These are phyloP conservation scores for Thymelicus lineola DNA, from an alignment of 2,888 invertebrate species.

Conservation along the genomic window DNA sequence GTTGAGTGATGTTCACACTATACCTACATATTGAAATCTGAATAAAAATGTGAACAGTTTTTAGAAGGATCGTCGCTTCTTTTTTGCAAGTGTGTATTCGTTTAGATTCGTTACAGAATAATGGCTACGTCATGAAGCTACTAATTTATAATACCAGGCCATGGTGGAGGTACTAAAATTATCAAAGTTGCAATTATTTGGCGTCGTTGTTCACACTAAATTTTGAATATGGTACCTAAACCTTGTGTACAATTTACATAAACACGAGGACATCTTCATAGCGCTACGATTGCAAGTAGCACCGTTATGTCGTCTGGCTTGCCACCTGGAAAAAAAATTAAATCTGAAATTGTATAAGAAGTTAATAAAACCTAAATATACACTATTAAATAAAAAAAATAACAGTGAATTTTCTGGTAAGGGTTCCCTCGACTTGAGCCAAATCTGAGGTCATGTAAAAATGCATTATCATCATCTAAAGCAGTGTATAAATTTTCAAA, in stretches of 20 bases:
- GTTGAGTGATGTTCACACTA: neutral
- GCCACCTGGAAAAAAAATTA: conserved; percentile 90
- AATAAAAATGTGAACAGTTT: neutral
- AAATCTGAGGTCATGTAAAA: no score
- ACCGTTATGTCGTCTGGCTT: conserved; percentile 99
- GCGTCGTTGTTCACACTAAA: conserved; percentile 71
- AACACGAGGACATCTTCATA: conserved; percentile 83
- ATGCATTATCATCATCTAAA: no score
- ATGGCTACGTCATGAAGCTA: neutral
- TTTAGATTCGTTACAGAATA: neutral
- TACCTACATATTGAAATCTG: neutral
- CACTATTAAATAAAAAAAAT: no score
- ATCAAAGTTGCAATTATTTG: conserved; percentile 55
- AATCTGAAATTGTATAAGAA: no score
- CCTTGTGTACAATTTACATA: conserved; percentile 44
- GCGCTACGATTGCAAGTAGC: conserved; percentile 96
- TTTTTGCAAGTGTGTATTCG: neutral
- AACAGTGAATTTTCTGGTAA: no score
- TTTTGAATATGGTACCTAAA: conserved; percentile 60
- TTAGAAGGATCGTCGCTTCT: no score
- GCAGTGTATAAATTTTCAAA: no score
- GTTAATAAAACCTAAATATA: no score
- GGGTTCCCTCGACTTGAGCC: no score
- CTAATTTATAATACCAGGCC: conserved; percentile 23
- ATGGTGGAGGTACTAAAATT: conserved; percentile 11